A percentile compares a stretch with the other conserved stretches of the same genome.
Evolutionary conservation across 2,113 vertebrate species (phyloP).

Genomic region (Tachysurus fulvidraco): DNA sequence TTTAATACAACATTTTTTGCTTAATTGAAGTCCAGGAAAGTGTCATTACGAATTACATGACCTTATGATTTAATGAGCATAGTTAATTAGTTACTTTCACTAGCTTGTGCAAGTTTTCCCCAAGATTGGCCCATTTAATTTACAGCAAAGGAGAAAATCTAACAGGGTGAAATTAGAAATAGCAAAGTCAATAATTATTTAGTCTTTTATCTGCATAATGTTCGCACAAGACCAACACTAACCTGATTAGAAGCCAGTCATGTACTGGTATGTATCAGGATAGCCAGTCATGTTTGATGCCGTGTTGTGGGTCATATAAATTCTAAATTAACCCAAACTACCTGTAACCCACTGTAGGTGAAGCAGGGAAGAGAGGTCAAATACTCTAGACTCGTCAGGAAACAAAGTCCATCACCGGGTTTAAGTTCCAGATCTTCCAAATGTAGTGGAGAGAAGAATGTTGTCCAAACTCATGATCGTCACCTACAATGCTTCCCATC

Average conservation of each 20-base stretch:
- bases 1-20: background rate
- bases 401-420: background rate
- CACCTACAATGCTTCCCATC: background rate
- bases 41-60: background rate
- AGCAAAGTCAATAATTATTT: background rate
- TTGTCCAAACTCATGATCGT: background rate
- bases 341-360: background rate
- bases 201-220: background rate
- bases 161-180: background rate
- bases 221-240: background rate
- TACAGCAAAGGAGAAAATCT: background rate
- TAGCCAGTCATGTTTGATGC: background rate
- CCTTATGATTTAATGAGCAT: background rate
- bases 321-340: background rate
- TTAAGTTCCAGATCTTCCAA: background rate
- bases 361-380: background rate
- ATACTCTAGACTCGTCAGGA: background rate
- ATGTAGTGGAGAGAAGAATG: background rate
- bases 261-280: background rate
- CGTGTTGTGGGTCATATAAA: background rate
- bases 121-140: background rate
- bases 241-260: background rate
- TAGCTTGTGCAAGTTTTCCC: background rate
- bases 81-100: background rate
- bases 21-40: background rate